Conservation (phyloP, 2,888 invertebrate genomes). For the Tanypteryx hageni region DNA sequence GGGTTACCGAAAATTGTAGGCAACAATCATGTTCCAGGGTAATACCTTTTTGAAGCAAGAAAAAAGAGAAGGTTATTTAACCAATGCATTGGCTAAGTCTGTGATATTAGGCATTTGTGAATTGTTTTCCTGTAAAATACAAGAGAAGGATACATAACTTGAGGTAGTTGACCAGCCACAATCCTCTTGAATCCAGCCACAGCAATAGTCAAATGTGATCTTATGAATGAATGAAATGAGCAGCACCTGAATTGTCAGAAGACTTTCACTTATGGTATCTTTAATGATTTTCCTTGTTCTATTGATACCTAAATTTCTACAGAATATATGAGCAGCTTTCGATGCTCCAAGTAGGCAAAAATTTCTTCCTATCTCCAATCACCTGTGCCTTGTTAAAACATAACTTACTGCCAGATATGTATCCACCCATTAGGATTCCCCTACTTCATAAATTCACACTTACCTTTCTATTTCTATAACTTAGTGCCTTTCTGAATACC, state of each 20-base stretch:
- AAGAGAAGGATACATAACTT: conserved; percentile 29
- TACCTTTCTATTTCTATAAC: conserved; percentile 41
- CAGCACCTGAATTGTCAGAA: conserved; percentile 37
- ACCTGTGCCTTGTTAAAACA: conserved; percentile 63
- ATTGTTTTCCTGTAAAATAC: conserved; percentile 45
- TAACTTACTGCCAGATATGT: conserved; percentile 60
- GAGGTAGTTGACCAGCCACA: conserved; percentile 57
- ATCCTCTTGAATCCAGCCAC: conserved; percentile 52
- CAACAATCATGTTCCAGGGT: conserved; percentile 54
- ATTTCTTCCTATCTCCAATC: conserved; percentile 61
- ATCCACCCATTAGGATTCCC: conserved; percentile 55
- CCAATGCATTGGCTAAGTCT: conserved; percentile 61
- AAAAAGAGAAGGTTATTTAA: conserved; percentile 29
- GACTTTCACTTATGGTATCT: conserved; percentile 47
- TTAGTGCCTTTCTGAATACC: conserved; percentile 60
- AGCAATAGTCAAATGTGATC: conserved; percentile 61
- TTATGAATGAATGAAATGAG: conserved; percentile 37
- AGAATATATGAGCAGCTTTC: conserved; percentile 34
- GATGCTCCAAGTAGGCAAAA: conserved; percentile 42
- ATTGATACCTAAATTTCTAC: conserved; percentile 46
- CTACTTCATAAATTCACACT: conserved; percentile 22
- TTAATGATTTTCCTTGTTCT: conserved; percentile 25
- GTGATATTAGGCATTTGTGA: conserved; percentile 59
- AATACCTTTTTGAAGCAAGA: background rate
- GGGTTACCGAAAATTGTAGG: conserved; percentile 34